Evolutionary conservation across 2,888 invertebrate species (phyloP).

Genomic region (Ephialtes manifestator): DNA sequence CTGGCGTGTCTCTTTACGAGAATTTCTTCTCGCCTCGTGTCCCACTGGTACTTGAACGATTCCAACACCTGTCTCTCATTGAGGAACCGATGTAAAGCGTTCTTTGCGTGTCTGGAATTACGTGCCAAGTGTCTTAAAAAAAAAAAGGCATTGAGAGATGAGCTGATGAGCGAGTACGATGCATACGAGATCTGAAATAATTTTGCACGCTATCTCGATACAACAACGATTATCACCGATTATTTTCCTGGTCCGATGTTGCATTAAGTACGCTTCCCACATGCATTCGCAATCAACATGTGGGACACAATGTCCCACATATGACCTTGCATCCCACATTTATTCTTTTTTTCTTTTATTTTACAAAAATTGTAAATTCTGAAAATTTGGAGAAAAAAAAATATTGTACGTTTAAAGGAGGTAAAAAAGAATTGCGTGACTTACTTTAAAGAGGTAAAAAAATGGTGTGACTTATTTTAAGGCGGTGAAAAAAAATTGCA

Average conservation of each 20-base stretch:
- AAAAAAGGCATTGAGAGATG: neutral
- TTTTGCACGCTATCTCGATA: neutral
- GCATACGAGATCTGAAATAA: neutral
- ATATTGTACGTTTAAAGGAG: no score
- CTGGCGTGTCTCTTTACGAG: conserved; percentile 21
- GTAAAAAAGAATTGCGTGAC: no score
- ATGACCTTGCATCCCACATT: no score
- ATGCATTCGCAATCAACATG: no score
- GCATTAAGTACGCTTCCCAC: no score
- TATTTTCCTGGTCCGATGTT: neutral
- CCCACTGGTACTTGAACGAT: neutral
- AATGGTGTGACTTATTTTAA: no score
- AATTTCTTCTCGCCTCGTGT: conserved; percentile 1
- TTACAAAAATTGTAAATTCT: no score
- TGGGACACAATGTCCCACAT: no score
- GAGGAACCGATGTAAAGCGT: neutral
- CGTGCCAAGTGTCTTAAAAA: neutral
- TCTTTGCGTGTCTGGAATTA: conserved; percentile 32
- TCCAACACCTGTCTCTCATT: conserved; percentile 8
- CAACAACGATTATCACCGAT: neutral
- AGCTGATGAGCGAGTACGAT: neutral
- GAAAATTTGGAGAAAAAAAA: no score
- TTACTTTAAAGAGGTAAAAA: no score
- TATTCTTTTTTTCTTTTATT: no score
- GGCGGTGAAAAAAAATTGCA: no score